Conservation (phyloP, 2,113 vertebrate species). For the Choloepus hoffmanni region DNA sequence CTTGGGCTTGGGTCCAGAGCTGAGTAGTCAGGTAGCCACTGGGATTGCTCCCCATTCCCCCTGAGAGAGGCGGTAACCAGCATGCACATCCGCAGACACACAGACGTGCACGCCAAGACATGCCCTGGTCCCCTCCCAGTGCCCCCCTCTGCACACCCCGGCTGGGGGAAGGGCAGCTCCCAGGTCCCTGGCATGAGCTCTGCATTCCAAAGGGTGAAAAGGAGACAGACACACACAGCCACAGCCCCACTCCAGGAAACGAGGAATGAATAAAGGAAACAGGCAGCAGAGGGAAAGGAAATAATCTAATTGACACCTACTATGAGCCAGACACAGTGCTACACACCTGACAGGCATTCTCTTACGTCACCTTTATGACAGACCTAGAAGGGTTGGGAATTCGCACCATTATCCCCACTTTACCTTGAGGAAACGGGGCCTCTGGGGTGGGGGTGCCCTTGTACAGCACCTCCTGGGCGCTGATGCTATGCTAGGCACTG, state of each 20-base stretch:
- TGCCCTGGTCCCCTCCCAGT: not conserved
- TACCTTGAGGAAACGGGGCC: not conserved
- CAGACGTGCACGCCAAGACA: not conserved
- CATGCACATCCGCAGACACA: too few relatives aligned
- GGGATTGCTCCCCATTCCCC: not conserved
- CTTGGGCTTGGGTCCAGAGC: not conserved
- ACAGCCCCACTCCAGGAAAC: not conserved
- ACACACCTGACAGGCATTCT: not conserved
- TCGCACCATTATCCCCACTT: not conserved
- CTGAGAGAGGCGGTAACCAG: not conserved
- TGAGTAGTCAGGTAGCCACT: not conserved
- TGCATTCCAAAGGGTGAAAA: not conserved
- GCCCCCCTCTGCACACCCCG: not conserved
- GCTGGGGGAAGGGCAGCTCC: not conserved
- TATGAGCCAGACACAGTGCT: not conserved
- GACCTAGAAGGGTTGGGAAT: not conserved
- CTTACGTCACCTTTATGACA: not conserved
- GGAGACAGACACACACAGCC: not conserved
- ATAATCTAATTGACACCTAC: conserved; percentile 10
- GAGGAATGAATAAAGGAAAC: not conserved
- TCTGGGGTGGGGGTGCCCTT: not conserved
- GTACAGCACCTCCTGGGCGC: not conserved
- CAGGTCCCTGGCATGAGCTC: not conserved
- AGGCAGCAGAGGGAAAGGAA: conserved; percentile 13
- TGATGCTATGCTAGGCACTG: rapidly evolving